These are phyloP conservation scores for Muschampia plurimacula DNA, from an alignment of 2,888 invertebrate genomes.

Conservation along the genomic window DNA sequence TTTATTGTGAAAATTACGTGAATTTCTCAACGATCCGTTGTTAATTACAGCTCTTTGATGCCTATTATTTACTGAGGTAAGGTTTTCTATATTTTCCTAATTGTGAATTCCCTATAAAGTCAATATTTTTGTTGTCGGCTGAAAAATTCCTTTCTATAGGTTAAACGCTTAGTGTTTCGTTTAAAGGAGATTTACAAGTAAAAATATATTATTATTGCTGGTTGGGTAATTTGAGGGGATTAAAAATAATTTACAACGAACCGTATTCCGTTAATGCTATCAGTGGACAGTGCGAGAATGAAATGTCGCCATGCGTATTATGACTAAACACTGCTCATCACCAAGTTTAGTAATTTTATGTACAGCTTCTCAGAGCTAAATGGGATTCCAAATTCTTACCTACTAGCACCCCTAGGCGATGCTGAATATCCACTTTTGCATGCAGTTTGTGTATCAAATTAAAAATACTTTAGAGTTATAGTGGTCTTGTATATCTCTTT, in stretches of 20 bases:
- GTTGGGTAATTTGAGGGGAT: neutral
- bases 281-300: conserved; percentile 9
- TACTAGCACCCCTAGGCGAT: neutral
- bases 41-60: conserved; percentile 76
- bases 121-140: conserved; percentile 74
- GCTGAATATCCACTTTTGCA: neutral
- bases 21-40: conserved; percentile 71
- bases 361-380: neutral
- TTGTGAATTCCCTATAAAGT: neutral
- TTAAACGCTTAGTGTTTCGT: conserved; percentile 63
- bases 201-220: neutral
- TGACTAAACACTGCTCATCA: conserved; percentile 55
- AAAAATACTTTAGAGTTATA: neutral
- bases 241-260: neutral
- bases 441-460: neutral
- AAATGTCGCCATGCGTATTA: conserved; percentile 76
- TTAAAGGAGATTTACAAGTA: conserved; percentile 38
- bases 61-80: conserved; percentile 81
- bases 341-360: neutral
- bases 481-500: too few species aligned
- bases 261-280: conserved; percentile 1
- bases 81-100: conserved; percentile 47
- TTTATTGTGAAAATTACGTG: conserved; percentile 78
- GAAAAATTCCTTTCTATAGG: conserved; percentile 70
- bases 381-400: neutral